phyloP scores from a whole-genome alignment of 2,113 vertebrate genomes.

The Lucifuga dentata region DNA sequence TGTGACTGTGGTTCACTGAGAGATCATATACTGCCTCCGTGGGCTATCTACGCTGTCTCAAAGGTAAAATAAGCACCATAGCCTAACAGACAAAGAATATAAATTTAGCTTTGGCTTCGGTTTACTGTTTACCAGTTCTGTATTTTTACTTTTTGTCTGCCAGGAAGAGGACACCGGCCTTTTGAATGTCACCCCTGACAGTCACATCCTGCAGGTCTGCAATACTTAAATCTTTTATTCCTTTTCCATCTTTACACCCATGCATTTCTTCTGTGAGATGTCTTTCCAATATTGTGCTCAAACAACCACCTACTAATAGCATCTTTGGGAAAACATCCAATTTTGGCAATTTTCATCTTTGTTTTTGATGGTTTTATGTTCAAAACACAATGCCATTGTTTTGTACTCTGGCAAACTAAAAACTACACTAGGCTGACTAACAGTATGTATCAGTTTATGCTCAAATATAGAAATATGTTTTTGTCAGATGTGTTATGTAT shows the following conservation, averaged over 20 bases:
- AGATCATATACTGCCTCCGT: constrained; percentile 92
- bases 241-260: constrained; percentile 9
- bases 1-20: constrained; percentile 89
- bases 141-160: constrained; percentile 16
- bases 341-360: constrained; percentile 13
- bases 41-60: constrained; percentile 88
- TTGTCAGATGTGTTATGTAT: not conserved
- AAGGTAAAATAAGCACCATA: constrained; percentile 78
- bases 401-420: not conserved
- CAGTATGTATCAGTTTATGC: not conserved
- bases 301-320: constrained; percentile 20
- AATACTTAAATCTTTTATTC: constrained; percentile 45
- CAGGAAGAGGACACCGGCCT: constrained; percentile 81
- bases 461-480: not conserved
- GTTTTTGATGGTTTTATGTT: not conserved
- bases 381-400: too few species aligned
- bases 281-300: not conserved
- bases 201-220: constrained; percentile 88
- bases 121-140: not conserved
- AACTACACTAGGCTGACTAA: not conserved
- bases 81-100: not conserved
- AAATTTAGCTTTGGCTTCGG: not conserved
- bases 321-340: constrained; percentile 11
- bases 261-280: constrained; percentile 11
- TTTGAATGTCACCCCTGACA: constrained; percentile 82